Evolutionary conservation across 2,888 invertebrate genomes (phyloP), one percentile per base, ranked within the genome.

Genomic region (Meandrusa payeni): DNA sequence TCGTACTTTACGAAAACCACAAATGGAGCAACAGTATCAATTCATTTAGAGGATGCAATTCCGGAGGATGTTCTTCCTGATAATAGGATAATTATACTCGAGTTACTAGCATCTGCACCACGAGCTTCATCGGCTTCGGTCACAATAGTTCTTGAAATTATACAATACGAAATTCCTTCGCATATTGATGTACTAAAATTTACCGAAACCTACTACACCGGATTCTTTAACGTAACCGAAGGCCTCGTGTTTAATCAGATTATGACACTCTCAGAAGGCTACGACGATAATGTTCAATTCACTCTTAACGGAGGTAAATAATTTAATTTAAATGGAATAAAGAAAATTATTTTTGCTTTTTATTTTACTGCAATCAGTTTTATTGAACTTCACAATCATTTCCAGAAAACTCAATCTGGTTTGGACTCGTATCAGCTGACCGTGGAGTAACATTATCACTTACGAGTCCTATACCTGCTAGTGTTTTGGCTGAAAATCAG

Each of bases 261-360:
- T 2, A 62, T 69, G 24, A 47, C 50, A 0, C 42, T 71, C 2
- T 17, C 44, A 1, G 13, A 52, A 24, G 69, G 65, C 5, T 62
- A 55, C 32, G 59, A 64, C 15, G 44, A 46, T 1, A 45, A 24
- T 5, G 59, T 69, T 1, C 19, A 31, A 10, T 68, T 65, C 32
- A 24, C n/a, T 2, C 50, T 71, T 0, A 54, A 55, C 37, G 69
- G 66, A 55, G 65, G 70, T 68, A 39, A 3, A 20, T 33, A 3
- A n/a, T n/a, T 17, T 10, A 0, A 15, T 26, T 36, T 19, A 29
- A 11, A 28, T 17, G 11, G 15, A 2, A 2, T 15, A 3, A 3
- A 15, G 15, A 4, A 3, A 15, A 3, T 15, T 4, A 10, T 33
- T 22, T n/a, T n/a, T n/a, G n/a, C n/a, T n/a, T n/a, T n/a, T n/a